Evolutionary conservation across 1,140 invertebrate species (phyloP).

Genomic region (Caenorhabditis tropicalis): DNA sequence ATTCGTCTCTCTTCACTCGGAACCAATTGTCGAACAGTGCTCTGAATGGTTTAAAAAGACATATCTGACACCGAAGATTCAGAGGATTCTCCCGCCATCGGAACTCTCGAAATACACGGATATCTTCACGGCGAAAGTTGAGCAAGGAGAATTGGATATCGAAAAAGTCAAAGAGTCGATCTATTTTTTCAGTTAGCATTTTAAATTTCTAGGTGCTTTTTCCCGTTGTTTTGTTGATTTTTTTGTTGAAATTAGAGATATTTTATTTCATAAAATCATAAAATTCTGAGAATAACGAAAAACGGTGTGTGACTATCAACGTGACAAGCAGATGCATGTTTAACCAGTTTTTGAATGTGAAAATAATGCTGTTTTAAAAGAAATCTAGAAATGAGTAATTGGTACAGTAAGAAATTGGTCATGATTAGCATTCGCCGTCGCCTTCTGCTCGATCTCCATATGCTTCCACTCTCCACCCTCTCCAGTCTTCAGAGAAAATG

Average conservation of each 20-base stretch:
- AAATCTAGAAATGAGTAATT: conserved; percentile 51
- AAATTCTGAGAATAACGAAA: background rate
- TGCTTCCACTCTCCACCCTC: conserved; percentile 55
- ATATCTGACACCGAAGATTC: conserved; percentile 56
- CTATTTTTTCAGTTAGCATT: conserved; percentile 66
- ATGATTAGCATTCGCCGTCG: background rate
- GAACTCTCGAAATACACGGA: conserved; percentile 37
- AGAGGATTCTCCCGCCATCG: conserved; percentile 37
- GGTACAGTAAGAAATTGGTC: conserved; percentile 50
- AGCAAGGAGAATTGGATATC: conserved; percentile 65
- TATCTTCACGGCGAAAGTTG: conserved; percentile 59
- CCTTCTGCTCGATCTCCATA: conserved; percentile 36
- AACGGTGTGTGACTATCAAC: background rate
- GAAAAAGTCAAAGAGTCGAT: conserved; percentile 62
- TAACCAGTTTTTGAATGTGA: conserved; percentile 9
- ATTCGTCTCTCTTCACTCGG: conserved; percentile 89
- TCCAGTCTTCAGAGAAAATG: conserved; percentile 51
- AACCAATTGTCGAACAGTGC: conserved; percentile 86
- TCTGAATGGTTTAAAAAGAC: conserved; percentile 58
- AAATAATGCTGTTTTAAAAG: conserved; percentile 28
- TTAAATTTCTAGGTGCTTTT: background rate
- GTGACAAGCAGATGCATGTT: conserved; percentile 36
- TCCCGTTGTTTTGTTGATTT: background rate
- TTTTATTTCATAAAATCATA: background rate
- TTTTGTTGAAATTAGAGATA: too few relatives aligned